These are phyloP conservation scores for Pristionchus entomophagus DNA, from an alignment of 2,888 invertebrate genomes.

Conservation along the genomic window DNA sequence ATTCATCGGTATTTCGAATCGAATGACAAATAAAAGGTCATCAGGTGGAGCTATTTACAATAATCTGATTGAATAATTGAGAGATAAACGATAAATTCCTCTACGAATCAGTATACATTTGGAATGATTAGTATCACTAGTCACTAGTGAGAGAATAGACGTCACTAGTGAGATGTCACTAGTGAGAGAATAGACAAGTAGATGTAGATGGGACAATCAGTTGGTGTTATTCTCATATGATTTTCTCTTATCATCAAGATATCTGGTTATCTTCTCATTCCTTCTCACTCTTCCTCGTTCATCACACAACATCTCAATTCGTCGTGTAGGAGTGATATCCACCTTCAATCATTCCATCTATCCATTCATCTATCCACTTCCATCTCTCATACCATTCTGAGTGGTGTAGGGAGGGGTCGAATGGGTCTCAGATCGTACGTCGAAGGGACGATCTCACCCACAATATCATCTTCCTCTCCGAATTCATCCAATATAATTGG, in stretches of 20 bases:
- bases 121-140: slow-evolving; percentile 27
- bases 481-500: slow-evolving; percentile 33
- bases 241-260: slow-evolving; percentile 44
- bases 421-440: slow-evolving; percentile 44
- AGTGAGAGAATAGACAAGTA: not conserved
- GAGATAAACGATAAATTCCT: not conserved
- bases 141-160: too few species aligned
- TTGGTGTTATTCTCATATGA: slow-evolving; percentile 19
- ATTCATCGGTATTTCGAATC: slow-evolving; percentile 28
- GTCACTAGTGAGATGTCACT: not conserved
- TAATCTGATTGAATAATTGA: too few species aligned
- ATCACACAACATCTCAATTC: slow-evolving; percentile 37
- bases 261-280: slow-evolving; percentile 6
- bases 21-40: not conserved
- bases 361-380: not conserved
- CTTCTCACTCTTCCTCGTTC: slow-evolving; percentile 35
- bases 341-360: not conserved
- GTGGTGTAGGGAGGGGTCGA: slow-evolving; percentile 46
- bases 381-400: slow-evolving; percentile 23
- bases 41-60: slow-evolving; percentile 6
- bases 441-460: not conserved
- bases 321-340: slow-evolving; percentile 34
- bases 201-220: not conserved
- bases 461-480: slow-evolving; percentile 35
- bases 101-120: not conserved